phyloP scores from a whole-genome alignment of 2,888 invertebrate species.

The Keiferia lycopersicella region DNA sequence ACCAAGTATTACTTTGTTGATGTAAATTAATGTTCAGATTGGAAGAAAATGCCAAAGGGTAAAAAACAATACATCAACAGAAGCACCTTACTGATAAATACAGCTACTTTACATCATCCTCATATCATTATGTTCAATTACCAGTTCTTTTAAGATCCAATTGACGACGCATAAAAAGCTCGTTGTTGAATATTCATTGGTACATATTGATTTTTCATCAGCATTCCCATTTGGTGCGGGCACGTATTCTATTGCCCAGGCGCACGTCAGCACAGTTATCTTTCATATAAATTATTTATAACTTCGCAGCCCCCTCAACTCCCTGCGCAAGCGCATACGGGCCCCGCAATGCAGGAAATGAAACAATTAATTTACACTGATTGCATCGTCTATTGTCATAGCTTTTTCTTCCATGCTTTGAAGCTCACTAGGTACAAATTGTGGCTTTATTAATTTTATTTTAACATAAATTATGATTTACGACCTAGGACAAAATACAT shows the following conservation, averaged over 20 bases:
- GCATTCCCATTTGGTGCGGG: constrained; percentile 41
- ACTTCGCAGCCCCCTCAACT: constrained; percentile 42
- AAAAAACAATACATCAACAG: not conserved
- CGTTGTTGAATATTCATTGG: constrained; percentile 51
- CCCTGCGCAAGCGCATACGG: constrained; percentile 54
- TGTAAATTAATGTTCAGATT: not conserved
- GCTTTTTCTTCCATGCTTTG: constrained; percentile 44
- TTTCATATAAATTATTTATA: constrained; percentile 61
- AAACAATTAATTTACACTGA: constrained; percentile 63
- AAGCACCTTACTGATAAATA: not conserved
- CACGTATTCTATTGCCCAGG: constrained; percentile 44
- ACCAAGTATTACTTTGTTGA: not conserved
- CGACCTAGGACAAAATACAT: not conserved
- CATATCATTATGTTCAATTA: constrained; percentile 36
- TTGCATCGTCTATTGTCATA: constrained; percentile 62
- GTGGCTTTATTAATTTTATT: no score
- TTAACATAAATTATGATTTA: not conserved
- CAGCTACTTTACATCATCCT: constrained; percentile 1
- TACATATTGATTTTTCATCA: constrained; percentile 54
- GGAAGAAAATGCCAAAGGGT: not conserved
- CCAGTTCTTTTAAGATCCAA: constrained; percentile 42
- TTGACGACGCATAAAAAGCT: constrained; percentile 46
- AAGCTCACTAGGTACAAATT: not conserved
- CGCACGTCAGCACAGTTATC: constrained; percentile 60
- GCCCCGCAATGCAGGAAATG: constrained; percentile 55